Evolutionary conservation across 1,140 invertebrate genomes (phyloP).

Genomic region (Radopholus similis): DNA sequence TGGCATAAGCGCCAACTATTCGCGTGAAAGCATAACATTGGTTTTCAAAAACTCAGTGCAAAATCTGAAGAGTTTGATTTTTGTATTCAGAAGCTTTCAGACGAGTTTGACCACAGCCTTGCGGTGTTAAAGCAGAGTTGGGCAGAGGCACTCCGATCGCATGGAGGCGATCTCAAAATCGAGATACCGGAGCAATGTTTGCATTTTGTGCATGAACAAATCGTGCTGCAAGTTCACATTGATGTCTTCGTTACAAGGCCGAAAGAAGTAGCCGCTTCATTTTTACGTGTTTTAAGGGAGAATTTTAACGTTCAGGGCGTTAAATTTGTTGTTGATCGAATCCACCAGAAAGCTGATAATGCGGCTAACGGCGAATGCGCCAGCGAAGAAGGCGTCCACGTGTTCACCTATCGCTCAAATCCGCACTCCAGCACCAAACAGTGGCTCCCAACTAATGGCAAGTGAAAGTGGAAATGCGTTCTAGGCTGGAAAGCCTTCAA

Average conservation of each 20-base stretch:
- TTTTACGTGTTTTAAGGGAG: background rate
- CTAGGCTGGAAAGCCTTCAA: too few species aligned
- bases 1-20: slow-evolving; percentile 25
- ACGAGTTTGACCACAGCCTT: slow-evolving; percentile 14
- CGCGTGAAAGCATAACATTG: slow-evolving; percentile 21
- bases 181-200: slow-evolving; percentile 27
- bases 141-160: slow-evolving; percentile 3
- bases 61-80: background rate
- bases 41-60: slow-evolving; percentile 10
- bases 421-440: slow-evolving; percentile 38
- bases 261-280: slow-evolving; percentile 20
- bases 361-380: slow-evolving; percentile 17
- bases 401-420: slow-evolving; percentile 41
- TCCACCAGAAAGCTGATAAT: slow-evolving; percentile 21
- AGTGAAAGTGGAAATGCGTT: too few species aligned
- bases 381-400: too few species aligned
- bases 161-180: slow-evolving; percentile 30
- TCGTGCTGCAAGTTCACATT: slow-evolving; percentile 26
- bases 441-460: slow-evolving; percentile 45
- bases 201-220: slow-evolving; percentile 7
- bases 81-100: slow-evolving; percentile 5
- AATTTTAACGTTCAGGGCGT: slow-evolving; percentile 36
- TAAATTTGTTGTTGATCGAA: slow-evolving; percentile 30
- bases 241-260: slow-evolving; percentile 27
- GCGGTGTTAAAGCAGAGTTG: slow-evolving; percentile 23